These are phyloP conservation scores for Misgurnus anguillicaudatus DNA, from an alignment of 2,113 vertebrate species.

Conservation along the genomic window DNA sequence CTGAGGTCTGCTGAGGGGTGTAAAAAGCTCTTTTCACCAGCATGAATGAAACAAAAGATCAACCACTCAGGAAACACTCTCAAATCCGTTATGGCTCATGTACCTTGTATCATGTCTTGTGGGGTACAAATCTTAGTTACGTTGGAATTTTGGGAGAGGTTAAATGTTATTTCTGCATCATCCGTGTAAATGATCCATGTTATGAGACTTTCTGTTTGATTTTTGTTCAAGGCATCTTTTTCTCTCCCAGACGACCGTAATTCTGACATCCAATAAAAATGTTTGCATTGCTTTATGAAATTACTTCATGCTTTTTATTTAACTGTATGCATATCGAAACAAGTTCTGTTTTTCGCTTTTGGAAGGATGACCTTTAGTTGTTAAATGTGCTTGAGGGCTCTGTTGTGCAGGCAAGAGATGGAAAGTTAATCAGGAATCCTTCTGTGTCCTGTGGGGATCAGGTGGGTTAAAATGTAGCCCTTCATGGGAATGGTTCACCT, in stretches of 20 bases:
- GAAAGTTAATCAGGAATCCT: constrained; percentile 39
- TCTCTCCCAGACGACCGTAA: not conserved
- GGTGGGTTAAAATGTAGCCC: constrained; percentile 10
- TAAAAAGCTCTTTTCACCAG: constrained; percentile 47
- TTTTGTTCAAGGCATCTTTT: not conserved
- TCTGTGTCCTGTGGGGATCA: constrained; percentile 1
- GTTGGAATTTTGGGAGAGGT: not conserved
- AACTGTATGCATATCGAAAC: not conserved
- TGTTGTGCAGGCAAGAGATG: constrained; percentile 19
- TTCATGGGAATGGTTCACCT: constrained; percentile 28
- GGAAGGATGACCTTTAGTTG: not conserved
- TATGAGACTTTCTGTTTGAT: not conserved
- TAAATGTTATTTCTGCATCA: constrained; percentile 25
- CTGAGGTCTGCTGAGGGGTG: constrained; percentile 22
- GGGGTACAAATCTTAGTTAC: not conserved
- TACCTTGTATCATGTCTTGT: constrained; percentile 11
- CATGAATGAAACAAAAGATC: constrained; percentile 37
- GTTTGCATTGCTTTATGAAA: constrained; percentile 20
- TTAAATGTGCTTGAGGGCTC: constrained; percentile 12
- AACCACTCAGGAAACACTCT: constrained; percentile 25
- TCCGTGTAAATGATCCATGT: not conserved
- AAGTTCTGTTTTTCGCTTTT: not conserved
- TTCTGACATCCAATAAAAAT: constrained; percentile 10
- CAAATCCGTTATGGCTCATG: constrained; percentile 14
- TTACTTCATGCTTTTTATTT: not conserved